Evolutionary conservation across 1,140 invertebrate genomes (phyloP).

Genomic region (Meloidogyne exigua): DNA sequence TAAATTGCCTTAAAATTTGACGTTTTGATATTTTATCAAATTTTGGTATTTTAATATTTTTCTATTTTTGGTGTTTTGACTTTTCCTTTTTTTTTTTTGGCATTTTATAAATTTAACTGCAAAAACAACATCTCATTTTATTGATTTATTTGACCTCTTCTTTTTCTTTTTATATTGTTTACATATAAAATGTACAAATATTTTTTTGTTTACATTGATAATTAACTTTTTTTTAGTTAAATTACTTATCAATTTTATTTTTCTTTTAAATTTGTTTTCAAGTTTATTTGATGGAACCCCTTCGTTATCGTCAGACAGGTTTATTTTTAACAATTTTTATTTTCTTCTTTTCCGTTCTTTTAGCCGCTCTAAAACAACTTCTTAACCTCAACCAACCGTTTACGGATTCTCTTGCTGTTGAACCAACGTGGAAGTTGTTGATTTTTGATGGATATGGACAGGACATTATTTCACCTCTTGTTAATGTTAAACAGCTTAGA

Average conservation of each 20-base stretch:
- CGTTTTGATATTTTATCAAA: no score
- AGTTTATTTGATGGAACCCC: conserved; percentile 7
- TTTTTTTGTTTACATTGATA: no score
- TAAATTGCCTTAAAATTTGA: no score
- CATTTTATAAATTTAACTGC: no score
- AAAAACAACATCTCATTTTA: no score
- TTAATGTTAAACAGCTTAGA: conserved; percentile 90
- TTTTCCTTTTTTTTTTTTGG: no score
- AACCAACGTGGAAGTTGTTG: conserved; percentile 70
- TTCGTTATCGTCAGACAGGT: conserved; percentile 20
- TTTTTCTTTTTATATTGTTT: no score
- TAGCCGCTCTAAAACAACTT: conserved; percentile 59
- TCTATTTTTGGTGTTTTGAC: no score
- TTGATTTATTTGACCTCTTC: no score
- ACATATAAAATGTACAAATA: no score
- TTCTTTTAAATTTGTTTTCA: not conserved
- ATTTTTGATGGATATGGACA: conserved; percentile 93
- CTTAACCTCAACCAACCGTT: conserved; percentile 61
- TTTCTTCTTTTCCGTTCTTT: conserved; percentile 28
- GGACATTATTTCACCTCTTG: conserved; percentile 93
- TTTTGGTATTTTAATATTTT: no score
- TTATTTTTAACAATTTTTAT: not conserved
- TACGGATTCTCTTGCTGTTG: conserved; percentile 46
- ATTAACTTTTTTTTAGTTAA: not conserved
- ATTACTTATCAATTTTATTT: not conserved